Conservation (phyloP, 2,113 vertebrate species). For the Tragulus kanchil region DNA sequence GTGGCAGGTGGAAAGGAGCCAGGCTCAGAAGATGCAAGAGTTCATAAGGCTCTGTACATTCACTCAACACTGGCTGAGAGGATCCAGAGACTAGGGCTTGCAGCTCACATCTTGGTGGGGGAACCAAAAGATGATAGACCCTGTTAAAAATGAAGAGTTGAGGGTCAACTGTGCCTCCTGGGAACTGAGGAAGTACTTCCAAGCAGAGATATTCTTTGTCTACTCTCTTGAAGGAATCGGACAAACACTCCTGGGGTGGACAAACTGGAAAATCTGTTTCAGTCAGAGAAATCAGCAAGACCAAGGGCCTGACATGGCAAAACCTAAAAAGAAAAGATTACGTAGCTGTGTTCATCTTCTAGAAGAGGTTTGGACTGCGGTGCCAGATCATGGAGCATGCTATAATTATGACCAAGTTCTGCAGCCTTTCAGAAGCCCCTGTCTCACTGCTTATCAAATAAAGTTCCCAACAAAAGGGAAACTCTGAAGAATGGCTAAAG, state of each 20-base stretch:
- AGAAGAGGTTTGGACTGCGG: neutral
- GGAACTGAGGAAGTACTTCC: neutral
- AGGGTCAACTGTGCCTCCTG: neutral
- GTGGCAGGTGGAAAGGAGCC: neutral
- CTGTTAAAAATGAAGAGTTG: neutral
- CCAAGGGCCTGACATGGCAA: neutral
- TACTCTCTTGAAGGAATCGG: neutral
- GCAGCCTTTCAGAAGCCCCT: neutral
- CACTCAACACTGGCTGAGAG: neutral
- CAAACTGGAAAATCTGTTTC: neutral
- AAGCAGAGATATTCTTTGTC: neutral
- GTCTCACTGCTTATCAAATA: neutral
- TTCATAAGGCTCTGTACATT: neutral
- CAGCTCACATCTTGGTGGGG: neutral
- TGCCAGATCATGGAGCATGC: neutral
- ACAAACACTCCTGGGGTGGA: neutral
- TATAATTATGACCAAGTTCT: neutral
- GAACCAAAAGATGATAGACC: accelerated
- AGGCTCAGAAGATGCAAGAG: neutral
- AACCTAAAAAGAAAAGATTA: neutral
- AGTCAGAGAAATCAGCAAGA: neutral
- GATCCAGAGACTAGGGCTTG: neutral
- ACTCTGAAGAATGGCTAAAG: neutral
- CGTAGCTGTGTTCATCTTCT: neutral
- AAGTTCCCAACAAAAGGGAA: neutral